These are phyloP conservation scores for Lasiurus cinereus DNA, from an alignment of 2,113 vertebrate genomes.

Conservation along the genomic window DNA sequence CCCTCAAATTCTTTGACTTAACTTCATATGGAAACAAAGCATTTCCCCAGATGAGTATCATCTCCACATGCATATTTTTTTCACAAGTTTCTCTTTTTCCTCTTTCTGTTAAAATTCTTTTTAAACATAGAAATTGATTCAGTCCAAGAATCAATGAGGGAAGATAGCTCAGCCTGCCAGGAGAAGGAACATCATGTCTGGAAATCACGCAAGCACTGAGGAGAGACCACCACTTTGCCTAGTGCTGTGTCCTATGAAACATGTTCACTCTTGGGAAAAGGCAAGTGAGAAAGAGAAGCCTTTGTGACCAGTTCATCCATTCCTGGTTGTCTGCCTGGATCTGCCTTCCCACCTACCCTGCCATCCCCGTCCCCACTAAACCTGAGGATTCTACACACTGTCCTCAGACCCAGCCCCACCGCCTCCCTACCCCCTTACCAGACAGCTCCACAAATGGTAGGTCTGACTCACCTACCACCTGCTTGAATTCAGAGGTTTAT, in stretches of 20 bases:
- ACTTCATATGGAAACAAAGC: not conserved
- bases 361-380: not conserved
- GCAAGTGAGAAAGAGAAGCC: not conserved
- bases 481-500: not conserved
- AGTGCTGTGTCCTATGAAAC: conserved; percentile 47
- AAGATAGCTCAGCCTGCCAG: conserved; percentile 71
- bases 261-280: conserved; percentile 52
- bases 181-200: conserved; percentile 77
- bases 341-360: not conserved
- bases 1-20: not conserved
- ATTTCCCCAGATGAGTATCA: not conserved
- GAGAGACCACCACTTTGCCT: conserved; percentile 78
- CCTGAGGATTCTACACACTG: not conserved
- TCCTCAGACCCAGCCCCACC: not conserved
- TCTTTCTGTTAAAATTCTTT: not conserved
- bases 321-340: not conserved
- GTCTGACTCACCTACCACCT: not conserved
- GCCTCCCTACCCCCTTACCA: not conserved
- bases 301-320: not conserved
- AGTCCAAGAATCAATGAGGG: fast-evolving
- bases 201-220: conserved; percentile 76
- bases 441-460: not conserved
- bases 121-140: conserved; percentile 77
- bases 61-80: conserved; percentile 19
- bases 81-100: not conserved